Percentiles rank a stretch among this genome's conserved stretches.
Evolutionary conservation across 2,797 vertebrate genomes (phyloP).

Genomic region (Oophaga sylvatica): DNA sequence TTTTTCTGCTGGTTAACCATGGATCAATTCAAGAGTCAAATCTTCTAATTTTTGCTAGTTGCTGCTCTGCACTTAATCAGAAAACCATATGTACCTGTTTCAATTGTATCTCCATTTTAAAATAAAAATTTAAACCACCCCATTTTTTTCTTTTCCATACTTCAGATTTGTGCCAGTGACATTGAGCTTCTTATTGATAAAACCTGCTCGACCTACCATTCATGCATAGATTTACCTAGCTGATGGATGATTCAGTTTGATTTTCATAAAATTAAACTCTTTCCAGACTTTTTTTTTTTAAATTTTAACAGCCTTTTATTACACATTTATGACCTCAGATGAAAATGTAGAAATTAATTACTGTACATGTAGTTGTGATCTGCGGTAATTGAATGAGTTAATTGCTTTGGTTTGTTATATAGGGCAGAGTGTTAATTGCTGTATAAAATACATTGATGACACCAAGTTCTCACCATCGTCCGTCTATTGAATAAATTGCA

Average conservation of each 20-base stretch:
- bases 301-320: not conserved
- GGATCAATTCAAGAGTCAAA: too few species aligned
- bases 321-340: not conserved
- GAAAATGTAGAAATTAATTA: not conserved
- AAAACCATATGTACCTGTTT: too few species aligned
- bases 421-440: conserved; percentile 21
- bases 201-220: too few species aligned
- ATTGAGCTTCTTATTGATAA: too few species aligned
- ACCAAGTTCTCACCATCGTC: not conserved
- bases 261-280: not conserved
- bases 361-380: conserved; percentile 1
- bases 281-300: not conserved
- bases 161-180: too few species aligned
- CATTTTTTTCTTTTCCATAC: too few species aligned
- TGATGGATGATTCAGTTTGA: not conserved
- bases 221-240: not conserved
- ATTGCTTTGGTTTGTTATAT: not conserved
- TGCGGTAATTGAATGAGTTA: conserved; percentile 27
- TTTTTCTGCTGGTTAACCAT: too few species aligned
- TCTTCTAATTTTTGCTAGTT: too few species aligned
- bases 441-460: not conserved
- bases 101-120: too few species aligned
- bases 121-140: too few species aligned
- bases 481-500: not conserved
- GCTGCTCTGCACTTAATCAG: too few species aligned